Base-by-base conservation (phyloP, 2,888 invertebrate genomes). In the Thereva nobilitata region DNA sequence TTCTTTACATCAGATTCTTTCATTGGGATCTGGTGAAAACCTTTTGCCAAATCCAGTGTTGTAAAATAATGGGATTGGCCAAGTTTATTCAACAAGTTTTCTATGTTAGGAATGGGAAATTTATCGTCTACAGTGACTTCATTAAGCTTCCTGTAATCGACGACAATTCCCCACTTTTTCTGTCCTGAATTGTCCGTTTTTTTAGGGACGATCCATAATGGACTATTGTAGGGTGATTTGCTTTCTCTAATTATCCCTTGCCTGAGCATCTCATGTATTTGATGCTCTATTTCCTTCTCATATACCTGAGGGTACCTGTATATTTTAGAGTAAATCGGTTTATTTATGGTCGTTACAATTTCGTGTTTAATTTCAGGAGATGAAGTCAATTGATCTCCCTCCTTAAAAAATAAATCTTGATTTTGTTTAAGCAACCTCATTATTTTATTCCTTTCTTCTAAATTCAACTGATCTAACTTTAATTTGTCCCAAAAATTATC, bases 51-150 rank as follows among this genome's bases (percentile, higher is more conserved):
- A 53, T 64, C 68, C 5, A 70, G 40, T 12, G 64, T 67, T 5
- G 65, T 67, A 34, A 68, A 67, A 55, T 70, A 68, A 38, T 70
- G 66, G 6, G 61, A 69, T 34, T 59, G 56, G 7, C 71, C 70
- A 34, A 70, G 50, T 38, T 71, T 70, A n/a, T 64, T 38, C 45
- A 72, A 69, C 7, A 71, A 10, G 9, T 67, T 64, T n/a, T 69
- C 68, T 52, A 71, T 71, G 49, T 70, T 72, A 1, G 70, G 71
- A 37, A 72, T 69, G 8, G 68, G 70, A 45, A 68, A 70, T 45
- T 69, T 69, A 52, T 72, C 71, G 7, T 71, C 69, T 5, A 72
- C 61, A 1, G 72, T 71, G 6, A 70, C 49, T 4, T 67, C 67
- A 47, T 70, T 71, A 8, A 61, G 34, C 9, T 61, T 54, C 8